These are phyloP conservation scores for Macrosiphum euphorbiae DNA, from an alignment of 2,888 invertebrate species.

Conservation along the genomic window DNA sequence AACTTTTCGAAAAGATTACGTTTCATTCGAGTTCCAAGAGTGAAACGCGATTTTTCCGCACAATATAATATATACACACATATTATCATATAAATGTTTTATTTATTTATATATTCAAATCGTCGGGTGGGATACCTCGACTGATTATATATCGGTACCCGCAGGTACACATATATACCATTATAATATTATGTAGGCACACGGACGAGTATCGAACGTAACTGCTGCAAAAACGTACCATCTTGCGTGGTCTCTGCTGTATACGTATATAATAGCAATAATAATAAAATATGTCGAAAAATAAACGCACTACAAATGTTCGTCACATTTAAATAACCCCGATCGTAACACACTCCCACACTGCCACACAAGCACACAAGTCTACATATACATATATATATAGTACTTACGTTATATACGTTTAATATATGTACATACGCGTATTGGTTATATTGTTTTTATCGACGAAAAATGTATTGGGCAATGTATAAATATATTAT, in stretches of 20 bases:
- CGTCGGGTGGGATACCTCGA: not conserved
- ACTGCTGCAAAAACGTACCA: not conserved
- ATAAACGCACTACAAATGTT: not conserved
- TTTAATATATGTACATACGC: not conserved
- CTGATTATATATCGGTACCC: not conserved
- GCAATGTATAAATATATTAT: constrained; percentile 21
- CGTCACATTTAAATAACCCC: constrained; percentile 10
- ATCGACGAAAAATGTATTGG: not conserved
- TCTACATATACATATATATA: not conserved
- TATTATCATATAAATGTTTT: constrained; percentile 32
- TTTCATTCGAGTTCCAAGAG: not conserved
- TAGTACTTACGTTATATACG: not conserved
- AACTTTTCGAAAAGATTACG: not conserved
- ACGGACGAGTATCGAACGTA: not conserved
- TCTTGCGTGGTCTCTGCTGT: not conserved
- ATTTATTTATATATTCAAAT: constrained; percentile 48
- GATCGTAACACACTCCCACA: not conserved
- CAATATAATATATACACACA: not conserved
- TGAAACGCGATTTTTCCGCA: not conserved
- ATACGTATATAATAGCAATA: not conserved
- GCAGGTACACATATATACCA: not conserved
- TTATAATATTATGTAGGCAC: not conserved
- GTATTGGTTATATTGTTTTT: constrained; percentile 20
- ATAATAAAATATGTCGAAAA: not conserved
- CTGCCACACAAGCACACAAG: too few species aligned